Base-by-base conservation (phyloP, 2,888 invertebrate species). In the Amitus sp. region DNA sequence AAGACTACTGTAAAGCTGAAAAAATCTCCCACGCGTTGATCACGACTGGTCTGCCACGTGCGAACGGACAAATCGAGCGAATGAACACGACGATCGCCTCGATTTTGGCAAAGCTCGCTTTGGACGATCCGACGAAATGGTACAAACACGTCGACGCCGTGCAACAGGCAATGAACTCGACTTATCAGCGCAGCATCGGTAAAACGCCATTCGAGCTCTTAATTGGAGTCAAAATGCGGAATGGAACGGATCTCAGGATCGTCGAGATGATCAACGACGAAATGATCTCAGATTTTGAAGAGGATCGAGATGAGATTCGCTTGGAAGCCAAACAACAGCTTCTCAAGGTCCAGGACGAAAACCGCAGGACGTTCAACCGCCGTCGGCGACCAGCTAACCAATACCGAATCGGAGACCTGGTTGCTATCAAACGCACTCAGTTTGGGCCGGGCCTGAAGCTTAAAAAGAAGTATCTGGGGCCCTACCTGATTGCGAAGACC, bases 41-140 rank as follows among this genome's bases (percentile, higher is more conserved):
- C 37, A 71, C 71, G 1, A 72, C 66, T 2, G 69, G 79, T 3
- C 63, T 79, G 2, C 77, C 81, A 9, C 50, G 78, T 34, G 73
- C 75, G 7, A 80, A 80, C 51, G 78, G 79, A 0, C 78, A 80
- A 53, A 75, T 75, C 1, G 75, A 79, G 40, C 55, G 75, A n/a
- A 57, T 77, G 1, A 70, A 79, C 47, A 47, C 65, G 3, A 73
- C 67, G 1, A 67, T 79, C 1, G 71, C 74, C 27, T 63, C 74
- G 0, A 66, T 76, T 17, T 19, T 80, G 2, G 64, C 77, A 1
- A 80, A 82, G 52, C 45, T 80, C 2, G 66, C 69, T 13, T 39
- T 72, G 1, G 71, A 71, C 5, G 66, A 76, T 18, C 73, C 75
- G 0, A 47, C 42, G 2, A 64, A 70, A 13, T 80, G 76, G 75